These are phyloP conservation scores for Acyrthosiphon pisum DNA, from an alignment of 1,140 invertebrate genomes.

Conservation along the genomic window DNA sequence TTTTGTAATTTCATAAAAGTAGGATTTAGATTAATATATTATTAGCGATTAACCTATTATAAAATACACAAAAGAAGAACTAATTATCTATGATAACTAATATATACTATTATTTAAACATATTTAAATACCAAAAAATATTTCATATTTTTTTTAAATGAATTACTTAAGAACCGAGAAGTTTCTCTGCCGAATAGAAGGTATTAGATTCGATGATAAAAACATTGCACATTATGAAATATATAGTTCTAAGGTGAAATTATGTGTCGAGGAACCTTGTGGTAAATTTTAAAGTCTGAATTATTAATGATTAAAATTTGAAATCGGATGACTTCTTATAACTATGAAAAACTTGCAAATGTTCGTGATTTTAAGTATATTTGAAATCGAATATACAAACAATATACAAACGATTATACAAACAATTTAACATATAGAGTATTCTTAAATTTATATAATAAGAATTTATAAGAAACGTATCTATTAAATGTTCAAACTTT, in stretches of 20 bases:
- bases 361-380: too few species aligned
- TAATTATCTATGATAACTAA: background rate
- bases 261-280: too few species aligned
- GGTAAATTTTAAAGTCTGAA: background rate
- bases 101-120: background rate
- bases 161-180: background rate
- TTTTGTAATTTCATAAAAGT: background rate
- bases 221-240: background rate
- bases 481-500: background rate
- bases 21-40: background rate
- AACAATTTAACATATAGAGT: background rate
- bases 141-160: background rate
- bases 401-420: background rate
- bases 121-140: too few species aligned
- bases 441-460: background rate
- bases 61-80: background rate
- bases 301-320: background rate
- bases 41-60: background rate
- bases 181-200: background rate
- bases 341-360: too few species aligned
- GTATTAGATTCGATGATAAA: background rate
- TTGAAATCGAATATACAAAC: too few species aligned
- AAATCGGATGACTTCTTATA: background rate
- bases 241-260: background rate
- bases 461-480: too few species aligned